Base-by-base conservation (phyloP, 2,113 vertebrate genomes). In the Craseonycteris thonglongyai region DNA sequence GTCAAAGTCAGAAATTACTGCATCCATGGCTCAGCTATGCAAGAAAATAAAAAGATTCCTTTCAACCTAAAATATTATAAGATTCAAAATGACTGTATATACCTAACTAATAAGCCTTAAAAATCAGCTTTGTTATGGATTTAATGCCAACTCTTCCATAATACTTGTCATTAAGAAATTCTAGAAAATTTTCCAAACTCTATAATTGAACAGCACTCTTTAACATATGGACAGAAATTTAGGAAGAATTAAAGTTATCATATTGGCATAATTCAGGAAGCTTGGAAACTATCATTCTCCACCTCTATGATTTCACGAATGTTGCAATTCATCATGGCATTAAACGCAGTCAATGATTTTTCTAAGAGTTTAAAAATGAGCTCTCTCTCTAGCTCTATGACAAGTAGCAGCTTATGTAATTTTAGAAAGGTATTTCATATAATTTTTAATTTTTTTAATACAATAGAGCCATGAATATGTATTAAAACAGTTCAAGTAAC, bases 281-380 rank as follows among this genome's bases (percentile, higher is more conserved):
- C 35, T 79, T 63, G 15, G 6, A 68, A 88, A 81, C 19, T 75
- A 89, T 51, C 38, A 63, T 59, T 76, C 40, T 81, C 93, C 6
- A 89, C 26, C 38, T 12, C 21, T 42, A 18, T 38, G n/a, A 74
- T 45, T 78, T 12, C 24, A 13, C 61, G 33, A 18, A 76, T 68
- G 2, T 65, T 66, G 3, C 40, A 89, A 79, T 19, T 71, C 33
- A 93, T 74, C 47, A 96, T 1, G 54, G 33, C 24, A 69, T 54
- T 74, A 86, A 63, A 78, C 18, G 35, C 30, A 83, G 26, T 66
- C 40, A 61, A 9, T 49, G 28, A 85, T 63, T 85, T 88, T 92
- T 54, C 63, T 79, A 95, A 85, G 28, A 38, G 86, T 86, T 72
- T 86, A 89, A 96, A 65, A 96, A 66, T 72, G 22, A 94, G 22